Evolutionary conservation across 2,888 invertebrate species (phyloP), one percentile per base, ranked within the genome.

Genomic region (Drosophila prolongata): DNA sequence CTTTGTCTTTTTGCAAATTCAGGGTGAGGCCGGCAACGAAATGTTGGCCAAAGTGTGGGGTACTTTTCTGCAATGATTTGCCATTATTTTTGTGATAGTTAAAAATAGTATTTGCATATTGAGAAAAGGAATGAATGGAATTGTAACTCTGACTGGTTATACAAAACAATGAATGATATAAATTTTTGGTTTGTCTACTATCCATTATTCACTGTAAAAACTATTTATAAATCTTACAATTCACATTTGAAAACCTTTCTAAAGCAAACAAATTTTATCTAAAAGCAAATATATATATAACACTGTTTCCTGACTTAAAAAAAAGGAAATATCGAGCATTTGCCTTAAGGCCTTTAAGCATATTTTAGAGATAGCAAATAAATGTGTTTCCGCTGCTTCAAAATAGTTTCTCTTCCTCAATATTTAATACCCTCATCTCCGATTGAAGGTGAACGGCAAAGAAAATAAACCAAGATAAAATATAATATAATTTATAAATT

Each of bases 11-110:
- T 64, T 38, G 49, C 64, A 40, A 52, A 52, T 67, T 60, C 60
- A 70, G 85, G 84, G 87, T 87, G 80, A 74, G 81, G 78, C 57
- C 38, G 69, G 11, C 65, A 80, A 66, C 80, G 50, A 56, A 70
- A 70, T 72, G 80, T 67, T 78, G 54, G 67, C 69, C 67, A 79
- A 79, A 58, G 65, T 49, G 67, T 65, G 34, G 68, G 46, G 68
- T 50, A 24, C 53, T 70, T 70, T 72, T 44, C 73, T 56, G 59
- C 65, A 50, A 71, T 76, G 85, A 87, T 76, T 78, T 68, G 78
- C 52, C 59, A 73, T 40, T 71, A 52, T 69, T 68, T 55, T 37
- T 35, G 19, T 9, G 35, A 37, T 40, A 47, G 19, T 52, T 19
- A 10, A 27, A 47, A 64, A 37, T 35, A 37, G 10, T 35, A 62